Base-by-base conservation (phyloP, 2,888 invertebrate species). In the Mythimna impura region DNA sequence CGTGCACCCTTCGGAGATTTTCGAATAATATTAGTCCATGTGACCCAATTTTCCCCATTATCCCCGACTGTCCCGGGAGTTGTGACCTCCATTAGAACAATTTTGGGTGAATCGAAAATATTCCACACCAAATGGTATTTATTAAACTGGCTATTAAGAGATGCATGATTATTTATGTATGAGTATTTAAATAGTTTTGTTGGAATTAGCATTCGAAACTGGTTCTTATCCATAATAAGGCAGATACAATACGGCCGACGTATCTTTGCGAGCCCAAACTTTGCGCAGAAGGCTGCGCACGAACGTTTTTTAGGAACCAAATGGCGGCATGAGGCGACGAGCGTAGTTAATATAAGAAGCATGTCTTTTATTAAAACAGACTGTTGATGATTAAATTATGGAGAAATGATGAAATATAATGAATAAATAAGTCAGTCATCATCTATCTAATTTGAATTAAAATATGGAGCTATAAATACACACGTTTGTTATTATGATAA, bases 1-100 rank as follows among this genome's bases (percentile, higher is more conserved):
- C 89, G 89, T 92, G 91, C 90, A 89, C 86, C 88, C 89, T 87
- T 86, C 84, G 78, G 78, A 88, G 88, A 87, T 90, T 91, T 89
- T 87, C 83, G 81, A 88, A 81, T 87, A 81, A 87, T 87, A 86
- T 87, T 83, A 83, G 84, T 83, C 86, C 80, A 84, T 86, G 84
- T 90, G 89, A 89, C 89, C 89, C 80, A 89, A 88, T 91, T 91
- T 87, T 78, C 83, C 84, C 78, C 57, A 82, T 76, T 63, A 73
- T 82, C 76, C 81, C 71, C 36, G 52, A 71, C 30, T 55, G 66
- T 68, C 61, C 61, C 67, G 63, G 65, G 64, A 74, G n/a, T 36
- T 22, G 57, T 36, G 66, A 71, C 84, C 57, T 71, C 69, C 25
- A 71, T 74, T 64, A 50, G 8, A 47, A 34, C 50, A 61, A 69